Percentiles rank a stretch among this genome's conserved stretches.
phyloP scores from a whole-genome alignment of 2,888 invertebrate species.

The Aelia acuminata region DNA sequence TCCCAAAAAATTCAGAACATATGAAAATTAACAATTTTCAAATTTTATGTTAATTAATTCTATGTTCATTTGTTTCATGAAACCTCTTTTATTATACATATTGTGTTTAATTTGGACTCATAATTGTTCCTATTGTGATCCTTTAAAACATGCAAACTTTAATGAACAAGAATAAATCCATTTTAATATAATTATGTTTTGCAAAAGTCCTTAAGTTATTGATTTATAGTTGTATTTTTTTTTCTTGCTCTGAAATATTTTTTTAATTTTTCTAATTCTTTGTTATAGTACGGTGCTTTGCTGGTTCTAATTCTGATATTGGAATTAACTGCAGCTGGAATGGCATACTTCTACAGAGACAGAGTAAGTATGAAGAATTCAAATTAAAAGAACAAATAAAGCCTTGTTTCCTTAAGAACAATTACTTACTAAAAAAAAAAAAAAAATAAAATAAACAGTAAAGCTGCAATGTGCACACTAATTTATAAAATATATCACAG shows the following conservation, averaged over 20 bases:
- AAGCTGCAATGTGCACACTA: too few relatives aligned
- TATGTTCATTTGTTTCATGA: too few relatives aligned
- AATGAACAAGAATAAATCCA: background rate
- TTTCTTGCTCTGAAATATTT: background rate
- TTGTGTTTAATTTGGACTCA: too few relatives aligned
- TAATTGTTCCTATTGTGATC: too few relatives aligned
- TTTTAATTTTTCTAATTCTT: background rate
- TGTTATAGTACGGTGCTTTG: slow-evolving; percentile 77
- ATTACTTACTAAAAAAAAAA: background rate
- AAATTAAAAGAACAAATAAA: background rate
- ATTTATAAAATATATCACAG: too few relatives aligned
- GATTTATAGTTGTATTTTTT: background rate
- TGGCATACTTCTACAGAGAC: slow-evolving; percentile 77
- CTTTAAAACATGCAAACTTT: background rate
- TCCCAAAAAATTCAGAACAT: too few relatives aligned
- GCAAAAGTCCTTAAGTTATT: too few relatives aligned
- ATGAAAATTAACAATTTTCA: too few relatives aligned
- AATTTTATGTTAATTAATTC: too few relatives aligned
- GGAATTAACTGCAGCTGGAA: slow-evolving; percentile 77
- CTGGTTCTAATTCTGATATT: slow-evolving; percentile 76
- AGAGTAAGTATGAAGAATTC: slow-evolving; percentile 71
- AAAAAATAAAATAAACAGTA: too few relatives aligned
- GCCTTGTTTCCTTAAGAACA: background rate
- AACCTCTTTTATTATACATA: too few relatives aligned
- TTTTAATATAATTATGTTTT: background rate